These are phyloP conservation scores for Augochlora pura DNA, from an alignment of 1,140 invertebrate species.

Conservation along the genomic window DNA sequence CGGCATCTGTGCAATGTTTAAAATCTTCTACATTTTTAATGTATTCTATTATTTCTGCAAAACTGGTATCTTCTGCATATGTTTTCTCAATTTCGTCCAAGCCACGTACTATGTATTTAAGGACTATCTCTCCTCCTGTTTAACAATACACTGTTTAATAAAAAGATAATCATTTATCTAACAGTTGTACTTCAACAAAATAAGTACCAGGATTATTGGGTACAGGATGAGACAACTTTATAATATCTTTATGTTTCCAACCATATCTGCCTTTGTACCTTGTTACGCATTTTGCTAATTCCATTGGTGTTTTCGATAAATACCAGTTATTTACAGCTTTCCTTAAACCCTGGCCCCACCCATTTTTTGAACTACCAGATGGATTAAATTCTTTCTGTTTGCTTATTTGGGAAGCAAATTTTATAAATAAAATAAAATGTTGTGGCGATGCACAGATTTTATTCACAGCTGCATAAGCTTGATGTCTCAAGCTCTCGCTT, in stretches of 20 bases:
- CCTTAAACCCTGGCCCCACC: slow-evolving; percentile 84
- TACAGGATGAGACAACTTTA: slow-evolving; percentile 84
- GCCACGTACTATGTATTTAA: slow-evolving; percentile 81
- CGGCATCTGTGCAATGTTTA: slow-evolving; percentile 82
- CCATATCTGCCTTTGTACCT: slow-evolving; percentile 83
- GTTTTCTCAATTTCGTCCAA: slow-evolving; percentile 79
- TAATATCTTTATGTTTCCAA: slow-evolving; percentile 85
- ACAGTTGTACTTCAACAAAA: not conserved
- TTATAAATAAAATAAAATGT: slow-evolving; percentile 83
- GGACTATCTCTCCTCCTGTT: slow-evolving; percentile 80
- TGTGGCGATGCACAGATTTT: slow-evolving; percentile 81
- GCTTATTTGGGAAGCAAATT: slow-evolving; percentile 81
- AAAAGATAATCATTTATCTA: not conserved
- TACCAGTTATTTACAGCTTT: slow-evolving; percentile 84
- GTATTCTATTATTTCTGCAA: slow-evolving; percentile 80
- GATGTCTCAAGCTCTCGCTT: slow-evolving; percentile 75
- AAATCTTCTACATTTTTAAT: slow-evolving; percentile 82
- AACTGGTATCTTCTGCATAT: slow-evolving; percentile 71
- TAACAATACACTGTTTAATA: slow-evolving; percentile 37
- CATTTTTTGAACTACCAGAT: slow-evolving; percentile 63
- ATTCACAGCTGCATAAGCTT: slow-evolving; percentile 80
- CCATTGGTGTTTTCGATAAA: slow-evolving; percentile 79
- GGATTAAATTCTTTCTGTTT: slow-evolving; percentile 60
- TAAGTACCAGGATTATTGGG: slow-evolving; percentile 77
- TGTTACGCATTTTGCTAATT: slow-evolving; percentile 83